Evolutionary conservation across 2,888 invertebrate genomes (phyloP).

Genomic region (Eupeodes luniger): DNA sequence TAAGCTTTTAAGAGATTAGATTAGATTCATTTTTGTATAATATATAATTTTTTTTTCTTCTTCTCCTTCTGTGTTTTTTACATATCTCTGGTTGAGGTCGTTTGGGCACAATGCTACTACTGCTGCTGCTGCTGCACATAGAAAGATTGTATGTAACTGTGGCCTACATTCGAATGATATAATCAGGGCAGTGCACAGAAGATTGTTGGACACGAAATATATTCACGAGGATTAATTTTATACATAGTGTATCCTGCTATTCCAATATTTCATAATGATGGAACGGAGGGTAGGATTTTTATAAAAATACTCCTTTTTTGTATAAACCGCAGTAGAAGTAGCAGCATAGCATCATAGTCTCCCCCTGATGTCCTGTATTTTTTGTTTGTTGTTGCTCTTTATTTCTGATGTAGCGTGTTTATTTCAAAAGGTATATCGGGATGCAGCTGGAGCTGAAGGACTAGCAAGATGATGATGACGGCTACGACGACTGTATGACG

Average conservation of each 20-base stretch:
- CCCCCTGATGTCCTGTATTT: constrained; percentile 7
- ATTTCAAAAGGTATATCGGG: constrained; percentile 73
- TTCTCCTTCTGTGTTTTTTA: constrained; percentile 52
- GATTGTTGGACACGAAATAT: constrained; percentile 75
- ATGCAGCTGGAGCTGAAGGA: constrained; percentile 65
- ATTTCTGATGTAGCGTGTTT: constrained; percentile 21
- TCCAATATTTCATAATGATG: constrained; percentile 71
- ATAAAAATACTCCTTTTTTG: constrained; percentile 33
- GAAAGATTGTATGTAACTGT: constrained; percentile 76
- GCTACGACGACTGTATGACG: background rate
- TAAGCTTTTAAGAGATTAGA: constrained; percentile 54
- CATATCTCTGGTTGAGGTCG: constrained; percentile 64
- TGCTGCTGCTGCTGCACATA: constrained; percentile 65
- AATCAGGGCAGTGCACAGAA: constrained; percentile 78
- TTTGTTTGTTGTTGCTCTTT: background rate
- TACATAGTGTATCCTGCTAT: constrained; percentile 72
- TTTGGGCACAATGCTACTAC: constrained; percentile 69
- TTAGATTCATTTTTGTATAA: constrained; percentile 14
- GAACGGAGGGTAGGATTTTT: constrained; percentile 44
- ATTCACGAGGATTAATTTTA: constrained; percentile 72
- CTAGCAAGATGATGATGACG: constrained; percentile 44
- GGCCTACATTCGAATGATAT: constrained; percentile 79
- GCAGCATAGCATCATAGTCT: constrained; percentile 40
- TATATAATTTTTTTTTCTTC: constrained; percentile 22
- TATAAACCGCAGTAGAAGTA: constrained; percentile 29